Evolutionary conservation across 30 jellyfish, hydroid and myxozoan genomes (phyloP), one percentile per base, ranked within the genome.

Genomic region (Cassiopea andromeda): DNA sequence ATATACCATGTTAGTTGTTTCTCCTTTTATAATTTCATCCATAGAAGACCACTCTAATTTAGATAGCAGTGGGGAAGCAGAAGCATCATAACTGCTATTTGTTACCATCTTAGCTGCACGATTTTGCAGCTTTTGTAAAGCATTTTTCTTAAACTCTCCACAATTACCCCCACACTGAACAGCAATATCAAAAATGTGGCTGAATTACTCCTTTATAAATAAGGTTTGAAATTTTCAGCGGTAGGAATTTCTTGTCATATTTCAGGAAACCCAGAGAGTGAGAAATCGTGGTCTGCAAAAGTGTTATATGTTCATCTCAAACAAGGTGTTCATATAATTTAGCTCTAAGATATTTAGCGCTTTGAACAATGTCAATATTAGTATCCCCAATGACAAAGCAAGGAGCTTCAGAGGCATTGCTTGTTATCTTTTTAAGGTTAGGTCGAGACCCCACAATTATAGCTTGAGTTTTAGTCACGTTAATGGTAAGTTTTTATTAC

Each of bases 181-280:
- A 70, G 14, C 79, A 70, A 70, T 70, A 70, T 70, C 79, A 9
- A 70, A 70, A 70, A 70, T 70, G 79, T 70, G 79, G 79, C 79
- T 70, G 54, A 43, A 70, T 54, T 5, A 70, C 54, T 7, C 79
- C 14, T 54, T 3, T 13, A 70, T 70, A 70, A 9, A 70, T 9
- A 27, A 17, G 15, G n/a, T 70, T 5, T 7, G 19, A 5, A 9
- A 16, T 18, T 18, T 70, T 70, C 6, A 18, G 49, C 54, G 50
- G 79, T 19, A 66, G 45, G 3, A 66, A 15, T 14, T 14, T 66
- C 15, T 66, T 66, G 18, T 7, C 75, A 14, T 19, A 66, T 66
- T 66, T 66, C 15, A 66, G 7, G 19, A 66, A 3, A 2, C 45
- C 75, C 3, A 66, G 7, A 14, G 75, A 7, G 19, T 19, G 7